Evolutionary conservation across 2,888 invertebrate species (phyloP).

Genomic region (Labia minor): DNA sequence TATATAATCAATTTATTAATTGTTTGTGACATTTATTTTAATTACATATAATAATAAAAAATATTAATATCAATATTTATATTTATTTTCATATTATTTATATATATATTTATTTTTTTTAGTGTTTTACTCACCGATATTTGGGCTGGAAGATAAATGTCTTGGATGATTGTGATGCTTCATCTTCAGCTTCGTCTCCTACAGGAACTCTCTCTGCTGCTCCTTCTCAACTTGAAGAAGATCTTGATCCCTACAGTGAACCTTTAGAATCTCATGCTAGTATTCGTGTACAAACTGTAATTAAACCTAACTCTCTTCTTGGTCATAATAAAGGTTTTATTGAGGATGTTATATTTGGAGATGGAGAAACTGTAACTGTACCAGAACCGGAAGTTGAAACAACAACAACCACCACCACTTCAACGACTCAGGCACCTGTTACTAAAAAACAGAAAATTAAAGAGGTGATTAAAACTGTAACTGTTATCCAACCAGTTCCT

Average conservation of each 20-base stretch:
- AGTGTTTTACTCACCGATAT: slow-evolving; percentile 88
- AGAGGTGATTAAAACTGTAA: background rate
- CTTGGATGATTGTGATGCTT: slow-evolving; percentile 62
- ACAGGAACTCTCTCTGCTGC: slow-evolving; percentile 34
- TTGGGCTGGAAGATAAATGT: slow-evolving; percentile 94
- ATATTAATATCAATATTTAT: slow-evolving; percentile 14
- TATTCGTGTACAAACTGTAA: slow-evolving; percentile 51
- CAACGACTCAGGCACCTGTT: slow-evolving; percentile 24
- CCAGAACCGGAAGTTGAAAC: background rate
- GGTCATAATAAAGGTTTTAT: slow-evolving; percentile 30
- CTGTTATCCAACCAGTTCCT: background rate
- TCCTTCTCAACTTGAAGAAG: slow-evolving; percentile 28
- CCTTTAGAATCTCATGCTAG: slow-evolving; percentile 48
- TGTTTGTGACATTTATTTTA: too few relatives aligned
- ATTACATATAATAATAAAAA: too few relatives aligned
- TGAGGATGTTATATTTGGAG: slow-evolving; percentile 15
- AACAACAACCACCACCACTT: slow-evolving; percentile 23
- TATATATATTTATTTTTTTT: slow-evolving; percentile 33
- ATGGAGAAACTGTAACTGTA: background rate
- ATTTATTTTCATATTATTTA: background rate
- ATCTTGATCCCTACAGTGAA: slow-evolving; percentile 36
- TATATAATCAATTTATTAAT: too few relatives aligned
- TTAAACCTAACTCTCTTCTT: slow-evolving; percentile 48
- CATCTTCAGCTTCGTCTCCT: slow-evolving; percentile 33
- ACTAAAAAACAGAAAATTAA: slow-evolving; percentile 33